phyloP scores from a whole-genome alignment of 1,140 invertebrate genomes.

The Atta texana region DNA sequence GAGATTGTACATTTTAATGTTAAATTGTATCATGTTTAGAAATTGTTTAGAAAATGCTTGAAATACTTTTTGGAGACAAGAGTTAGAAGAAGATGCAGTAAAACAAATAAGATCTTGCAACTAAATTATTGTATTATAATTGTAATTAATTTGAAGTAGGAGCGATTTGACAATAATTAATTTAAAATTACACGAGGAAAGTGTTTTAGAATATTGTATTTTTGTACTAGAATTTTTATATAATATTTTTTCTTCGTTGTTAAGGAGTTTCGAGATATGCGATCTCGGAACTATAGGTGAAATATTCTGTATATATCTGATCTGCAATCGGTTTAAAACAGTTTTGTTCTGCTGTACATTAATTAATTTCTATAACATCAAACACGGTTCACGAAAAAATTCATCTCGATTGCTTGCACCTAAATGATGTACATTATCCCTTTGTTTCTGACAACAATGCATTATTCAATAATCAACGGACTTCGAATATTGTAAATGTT shows the following conservation, averaged over 20 bases:
- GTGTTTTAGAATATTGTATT: background rate
- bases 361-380: constrained; percentile 31
- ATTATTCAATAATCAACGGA: constrained; percentile 32
- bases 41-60: background rate
- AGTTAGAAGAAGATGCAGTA: background rate
- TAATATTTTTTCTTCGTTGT: background rate
- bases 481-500: constrained; percentile 20
- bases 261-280: background rate
- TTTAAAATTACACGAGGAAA: constrained; percentile 9
- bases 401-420: constrained; percentile 38
- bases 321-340: constrained; percentile 23
- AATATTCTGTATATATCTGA: background rate
- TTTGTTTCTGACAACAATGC: constrained; percentile 7
- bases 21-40: background rate
- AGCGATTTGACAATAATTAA: constrained; percentile 2
- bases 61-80: background rate
- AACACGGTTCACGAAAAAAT: constrained; percentile 18
- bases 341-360: constrained; percentile 27
- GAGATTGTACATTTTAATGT: constrained; percentile 21
- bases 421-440: constrained; percentile 17
- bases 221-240: constrained; percentile 2
- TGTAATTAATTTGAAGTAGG: background rate
- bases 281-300: constrained; percentile 13
- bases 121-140: background rate
- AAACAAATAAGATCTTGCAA: background rate